phyloP scores from a whole-genome alignment of 2,113 vertebrate genomes.

The Pseudopodoces humilis region DNA sequence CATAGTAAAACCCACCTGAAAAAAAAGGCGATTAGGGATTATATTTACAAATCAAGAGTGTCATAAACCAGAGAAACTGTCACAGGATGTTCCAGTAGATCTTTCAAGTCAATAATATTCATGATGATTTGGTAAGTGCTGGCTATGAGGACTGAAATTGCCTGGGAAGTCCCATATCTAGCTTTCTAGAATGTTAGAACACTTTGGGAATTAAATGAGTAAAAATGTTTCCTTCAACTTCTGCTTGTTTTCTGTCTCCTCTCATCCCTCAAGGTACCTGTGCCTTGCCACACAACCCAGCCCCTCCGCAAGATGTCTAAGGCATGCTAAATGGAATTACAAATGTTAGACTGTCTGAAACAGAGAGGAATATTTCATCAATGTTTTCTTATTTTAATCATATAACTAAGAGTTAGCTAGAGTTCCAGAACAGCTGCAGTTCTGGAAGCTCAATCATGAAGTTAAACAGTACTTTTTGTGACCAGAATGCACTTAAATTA shows the following conservation, averaged over 20 bases:
- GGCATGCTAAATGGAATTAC: not conserved
- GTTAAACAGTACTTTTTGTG: not conserved
- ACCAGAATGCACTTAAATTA: not conserved
- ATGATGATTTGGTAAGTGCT: not conserved
- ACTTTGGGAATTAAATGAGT: not conserved
- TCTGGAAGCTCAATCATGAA: not conserved
- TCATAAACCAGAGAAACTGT: not conserved
- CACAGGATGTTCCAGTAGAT: constrained; percentile 5
- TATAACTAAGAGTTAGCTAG: not conserved
- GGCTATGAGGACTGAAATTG: not conserved
- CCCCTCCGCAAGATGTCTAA: not conserved
- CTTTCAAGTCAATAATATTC: not conserved
- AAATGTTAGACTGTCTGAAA: not conserved
- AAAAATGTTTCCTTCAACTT: not conserved
- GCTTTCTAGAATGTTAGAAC: constrained; percentile 29
- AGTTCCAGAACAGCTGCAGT: not conserved
- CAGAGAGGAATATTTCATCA: not conserved
- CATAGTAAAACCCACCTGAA: not conserved
- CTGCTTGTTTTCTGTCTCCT: not conserved
- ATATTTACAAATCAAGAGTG: not conserved
- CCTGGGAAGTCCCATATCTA: not conserved
- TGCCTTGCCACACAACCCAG: not conserved
- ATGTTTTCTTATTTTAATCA: not conserved
- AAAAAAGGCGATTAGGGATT: not conserved
- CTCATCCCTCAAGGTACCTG: not conserved